Base-by-base conservation (phyloP, 2,888 invertebrate species). In the Cephus pulcher region DNA sequence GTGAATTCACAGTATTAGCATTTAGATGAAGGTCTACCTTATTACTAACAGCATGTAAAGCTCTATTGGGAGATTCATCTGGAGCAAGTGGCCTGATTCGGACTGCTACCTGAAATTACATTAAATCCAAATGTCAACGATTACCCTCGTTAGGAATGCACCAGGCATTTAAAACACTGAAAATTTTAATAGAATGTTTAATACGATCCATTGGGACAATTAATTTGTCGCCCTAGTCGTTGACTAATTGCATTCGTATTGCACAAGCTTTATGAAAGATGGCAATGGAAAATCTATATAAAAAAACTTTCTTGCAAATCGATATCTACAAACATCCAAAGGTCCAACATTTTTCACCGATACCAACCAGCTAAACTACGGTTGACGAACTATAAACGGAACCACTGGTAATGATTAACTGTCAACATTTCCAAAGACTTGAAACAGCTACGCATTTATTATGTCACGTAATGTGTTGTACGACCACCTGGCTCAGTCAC, bases 31-130 rank as follows among this genome's bases (percentile, higher is more conserved):
- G 71, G 32, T 81, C 89, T 90, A 95, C 97, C 95, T 96, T 96
- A 88, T 96, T 95, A 92, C 96, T 96, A 85, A 96, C 93, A 86
- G 95, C 95, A 91, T 96, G 95, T 79, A 97, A 94, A 87, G 95
- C 94, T 87, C 96, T 94, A 75, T 95, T 94, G 35, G 84, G 86
- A 74, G 94, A 93, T 92, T 98, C 98, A 88, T 95, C 95, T 69
- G 93, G 90, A 82, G 95, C 94, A 82, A 97, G 93, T 11, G 98
- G 98, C 80, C 98, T 94, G 82, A 98, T 96, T 86, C 98, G 95
- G 78, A 98, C 96, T 75, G 97, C 97, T 81, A 98, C 98, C 97
- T 96, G 85, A 78, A 88, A 85, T 81, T 33, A 56, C 34, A 15
- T 23, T 34, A 32, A 15, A n/a, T 30, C 23, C 9, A 56, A 15